phyloP scores from a whole-genome alignment of 1,140 invertebrate genomes.

The Frieseomelitta varia region DNA sequence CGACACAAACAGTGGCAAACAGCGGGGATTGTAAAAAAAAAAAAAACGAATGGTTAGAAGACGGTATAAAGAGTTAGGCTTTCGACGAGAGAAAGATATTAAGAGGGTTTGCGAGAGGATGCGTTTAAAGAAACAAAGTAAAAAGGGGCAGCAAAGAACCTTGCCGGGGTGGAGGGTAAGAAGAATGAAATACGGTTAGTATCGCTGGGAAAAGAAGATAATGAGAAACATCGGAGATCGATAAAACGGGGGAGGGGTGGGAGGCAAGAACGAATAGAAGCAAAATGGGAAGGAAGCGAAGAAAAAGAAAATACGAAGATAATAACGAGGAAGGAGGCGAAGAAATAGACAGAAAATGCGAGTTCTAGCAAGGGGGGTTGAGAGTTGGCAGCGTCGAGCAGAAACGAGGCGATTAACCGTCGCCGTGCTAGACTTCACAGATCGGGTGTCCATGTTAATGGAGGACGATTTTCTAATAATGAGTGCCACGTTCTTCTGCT shows the following conservation, averaged over 20 bases:
- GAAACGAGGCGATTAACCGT: slow-evolving; percentile 40
- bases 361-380: not conserved
- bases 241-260: not conserved
- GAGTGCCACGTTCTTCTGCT: slow-evolving; percentile 2
- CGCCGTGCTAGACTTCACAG: slow-evolving; percentile 18
- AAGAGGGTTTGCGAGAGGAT: no score
- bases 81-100: not conserved
- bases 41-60: not conserved
- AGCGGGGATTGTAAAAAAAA: no score
- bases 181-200: not conserved
- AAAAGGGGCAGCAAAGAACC: not conserved
- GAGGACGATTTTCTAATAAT: slow-evolving; percentile 44
- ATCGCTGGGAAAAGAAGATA: not conserved
- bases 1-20: not conserved
- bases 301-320: not conserved
- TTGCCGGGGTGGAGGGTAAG: not conserved
- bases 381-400: not conserved
- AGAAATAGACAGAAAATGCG: not conserved
- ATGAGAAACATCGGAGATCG: not conserved
- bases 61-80: not conserved
- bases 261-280: not conserved
- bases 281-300: not conserved
- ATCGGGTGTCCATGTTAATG: slow-evolving; percentile 51
- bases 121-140: not conserved
- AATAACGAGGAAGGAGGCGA: not conserved